Conservation (phyloP, 2,113 vertebrate genomes). For the Dipodomys spectabilis region DNA sequence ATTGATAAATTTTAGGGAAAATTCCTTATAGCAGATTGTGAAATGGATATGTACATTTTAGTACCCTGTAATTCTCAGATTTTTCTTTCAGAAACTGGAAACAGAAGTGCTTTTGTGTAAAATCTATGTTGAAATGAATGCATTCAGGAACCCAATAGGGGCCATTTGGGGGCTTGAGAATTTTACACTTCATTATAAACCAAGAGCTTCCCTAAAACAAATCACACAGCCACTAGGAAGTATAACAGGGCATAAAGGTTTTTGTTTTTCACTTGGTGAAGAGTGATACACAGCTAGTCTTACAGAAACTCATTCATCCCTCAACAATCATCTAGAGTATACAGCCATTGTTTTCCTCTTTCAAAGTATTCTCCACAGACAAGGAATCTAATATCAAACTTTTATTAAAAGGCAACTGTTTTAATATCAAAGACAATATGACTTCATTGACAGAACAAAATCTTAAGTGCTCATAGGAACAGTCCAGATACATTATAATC, state of each 20-base stretch:
- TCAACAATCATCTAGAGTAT: neutral
- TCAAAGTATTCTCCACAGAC: slow-evolving; percentile 39
- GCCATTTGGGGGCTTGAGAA: neutral
- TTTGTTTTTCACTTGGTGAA: neutral
- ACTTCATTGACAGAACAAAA: neutral
- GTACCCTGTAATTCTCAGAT: neutral
- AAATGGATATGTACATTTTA: neutral
- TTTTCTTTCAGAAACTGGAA: neutral
- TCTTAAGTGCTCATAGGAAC: neutral
- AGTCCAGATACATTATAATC: neutral
- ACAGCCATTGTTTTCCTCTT: slow-evolving; percentile 49
- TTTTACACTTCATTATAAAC: neutral
- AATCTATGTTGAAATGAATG: neutral
- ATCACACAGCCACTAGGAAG: neutral
- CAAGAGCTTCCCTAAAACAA: neutral
- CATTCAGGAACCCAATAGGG: neutral
- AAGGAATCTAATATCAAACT: slow-evolving; percentile 54
- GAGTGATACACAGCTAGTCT: neutral
- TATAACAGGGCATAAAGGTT: too few relatives aligned
- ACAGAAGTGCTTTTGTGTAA: neutral
- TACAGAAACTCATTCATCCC: neutral
- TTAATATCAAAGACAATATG: slow-evolving; percentile 53
- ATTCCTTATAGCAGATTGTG: neutral
- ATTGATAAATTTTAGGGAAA: neutral
- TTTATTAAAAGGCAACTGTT: slow-evolving; percentile 61